Evolutionary conservation across 1,140 invertebrate species (phyloP).

Genomic region (Pseudobourletiella spinata): DNA sequence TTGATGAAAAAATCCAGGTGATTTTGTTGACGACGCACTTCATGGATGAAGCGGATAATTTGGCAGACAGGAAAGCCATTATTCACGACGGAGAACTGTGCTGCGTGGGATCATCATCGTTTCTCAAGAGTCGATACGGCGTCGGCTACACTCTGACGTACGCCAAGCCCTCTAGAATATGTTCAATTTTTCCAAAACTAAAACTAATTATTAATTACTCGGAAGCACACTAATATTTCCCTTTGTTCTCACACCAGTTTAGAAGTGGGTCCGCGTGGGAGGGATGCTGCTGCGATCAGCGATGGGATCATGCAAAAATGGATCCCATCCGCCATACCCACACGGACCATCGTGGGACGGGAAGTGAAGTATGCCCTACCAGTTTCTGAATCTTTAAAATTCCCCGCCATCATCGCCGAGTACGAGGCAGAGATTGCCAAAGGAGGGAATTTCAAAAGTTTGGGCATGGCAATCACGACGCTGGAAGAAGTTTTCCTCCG

Average conservation of each 20-base stretch:
- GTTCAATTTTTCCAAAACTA: too few relatives aligned
- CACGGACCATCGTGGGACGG: not conserved
- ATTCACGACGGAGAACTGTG: constrained; percentile 58
- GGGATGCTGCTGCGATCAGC: too few relatives aligned
- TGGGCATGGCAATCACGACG: not conserved
- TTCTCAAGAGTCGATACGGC: constrained; percentile 79
- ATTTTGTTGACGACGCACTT: constrained; percentile 40
- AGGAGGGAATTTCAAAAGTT: not conserved
- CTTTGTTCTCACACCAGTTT: too few relatives aligned
- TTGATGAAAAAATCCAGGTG: too few relatives aligned
- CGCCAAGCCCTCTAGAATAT: too few relatives aligned
- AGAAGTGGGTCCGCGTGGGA: too few relatives aligned
- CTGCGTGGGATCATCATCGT: constrained; percentile 72
- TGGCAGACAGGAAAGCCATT: constrained; percentile 69
- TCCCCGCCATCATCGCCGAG: constrained; percentile 45
- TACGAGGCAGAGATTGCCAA: not conserved
- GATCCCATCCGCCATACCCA: not conserved
- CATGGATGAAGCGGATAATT: constrained; percentile 64
- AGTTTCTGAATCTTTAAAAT: constrained; percentile 60
- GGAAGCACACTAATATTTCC: too few relatives aligned
- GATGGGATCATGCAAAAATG: not conserved
- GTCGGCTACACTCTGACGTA: constrained; percentile 56
- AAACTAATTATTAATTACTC: too few relatives aligned
- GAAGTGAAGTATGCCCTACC: constrained; percentile 40
- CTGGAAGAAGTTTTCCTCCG: constrained; percentile 54